These are phyloP conservation scores for Dioctria linearis DNA, from an alignment of 2,888 invertebrate species.

Conservation along the genomic window DNA sequence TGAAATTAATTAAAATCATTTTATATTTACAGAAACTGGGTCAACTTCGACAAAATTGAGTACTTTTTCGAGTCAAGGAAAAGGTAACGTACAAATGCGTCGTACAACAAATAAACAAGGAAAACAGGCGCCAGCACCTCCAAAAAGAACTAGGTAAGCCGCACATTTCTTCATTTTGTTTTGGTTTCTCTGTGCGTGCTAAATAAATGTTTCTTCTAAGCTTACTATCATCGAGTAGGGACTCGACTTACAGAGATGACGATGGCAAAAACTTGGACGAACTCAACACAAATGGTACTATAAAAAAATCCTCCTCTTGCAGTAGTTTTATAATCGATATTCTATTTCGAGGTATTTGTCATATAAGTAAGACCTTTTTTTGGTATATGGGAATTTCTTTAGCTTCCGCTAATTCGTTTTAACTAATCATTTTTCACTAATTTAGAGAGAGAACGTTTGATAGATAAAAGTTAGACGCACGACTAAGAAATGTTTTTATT, in stretches of 20 bases:
- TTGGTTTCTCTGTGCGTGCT: neutral
- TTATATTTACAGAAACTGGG: conserved; percentile 69
- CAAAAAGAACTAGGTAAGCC: conserved; percentile 90
- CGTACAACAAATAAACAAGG: conserved; percentile 90
- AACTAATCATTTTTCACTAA: neutral
- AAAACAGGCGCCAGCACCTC: conserved; percentile 95
- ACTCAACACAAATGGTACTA: conserved; percentile 70
- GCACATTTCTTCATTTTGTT: conserved; percentile 6
- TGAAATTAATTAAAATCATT: conserved; percentile 31
- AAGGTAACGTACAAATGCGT: conserved; percentile 85
- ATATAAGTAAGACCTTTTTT: conserved; percentile 66
- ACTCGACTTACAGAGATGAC: conserved; percentile 71
- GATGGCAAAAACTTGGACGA: conserved; percentile 69
- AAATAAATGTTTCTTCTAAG: conserved; percentile 60
- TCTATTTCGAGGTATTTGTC: conserved; percentile 72
- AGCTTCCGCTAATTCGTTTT: neutral
- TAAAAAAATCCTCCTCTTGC: conserved; percentile 72
- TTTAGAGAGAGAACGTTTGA: no score
- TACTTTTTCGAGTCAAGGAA: conserved; percentile 77
- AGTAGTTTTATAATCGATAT: conserved; percentile 72
- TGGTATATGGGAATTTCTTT: conserved; percentile 3
- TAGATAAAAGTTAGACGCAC: no score
- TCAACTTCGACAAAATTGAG: conserved; percentile 75
- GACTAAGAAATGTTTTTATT: no score
- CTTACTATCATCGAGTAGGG: conserved; percentile 70